Conservation (phyloP, 2,113 vertebrate species). For the Panurus biarmicus region DNA sequence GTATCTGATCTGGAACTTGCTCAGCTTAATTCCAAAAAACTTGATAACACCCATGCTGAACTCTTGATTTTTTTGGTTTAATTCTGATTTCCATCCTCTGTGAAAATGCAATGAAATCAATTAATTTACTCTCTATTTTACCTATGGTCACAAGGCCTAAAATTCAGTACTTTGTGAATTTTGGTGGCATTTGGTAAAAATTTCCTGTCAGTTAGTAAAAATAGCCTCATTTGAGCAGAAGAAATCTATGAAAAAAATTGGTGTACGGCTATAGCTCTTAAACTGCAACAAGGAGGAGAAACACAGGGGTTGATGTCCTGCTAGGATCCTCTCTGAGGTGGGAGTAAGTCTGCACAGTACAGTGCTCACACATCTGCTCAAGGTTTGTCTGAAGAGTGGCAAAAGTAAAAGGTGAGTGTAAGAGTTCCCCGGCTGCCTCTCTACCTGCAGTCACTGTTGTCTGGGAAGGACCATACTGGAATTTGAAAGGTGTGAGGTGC, state of each 20-base stretch:
- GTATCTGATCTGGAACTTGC: neutral
- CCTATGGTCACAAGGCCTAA: neutral
- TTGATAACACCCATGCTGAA: neutral
- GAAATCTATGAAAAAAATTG: neutral
- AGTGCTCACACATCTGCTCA: neutral
- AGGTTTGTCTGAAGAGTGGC: neutral
- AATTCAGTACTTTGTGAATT: neutral
- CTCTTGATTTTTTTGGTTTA: neutral
- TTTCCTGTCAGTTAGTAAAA: neutral
- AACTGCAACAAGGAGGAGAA: neutral
- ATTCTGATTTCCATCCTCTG: neutral
- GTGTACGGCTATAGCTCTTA: neutral
- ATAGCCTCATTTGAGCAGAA: neutral
- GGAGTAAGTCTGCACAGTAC: neutral
- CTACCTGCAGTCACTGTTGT: neutral
- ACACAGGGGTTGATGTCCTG: neutral
- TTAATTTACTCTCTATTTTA: neutral
- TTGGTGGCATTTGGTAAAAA: neutral
- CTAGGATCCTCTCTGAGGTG: neutral
- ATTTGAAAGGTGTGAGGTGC: neutral
- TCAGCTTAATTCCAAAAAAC: neutral
- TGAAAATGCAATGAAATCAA: neutral
- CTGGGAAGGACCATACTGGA: neutral
- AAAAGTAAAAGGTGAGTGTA: neutral
- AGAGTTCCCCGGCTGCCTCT: neutral